These are phyloP conservation scores for Vannuccia rotundouncinata DNA, from an alignment of 2,888 invertebrate species.

Conservation along the genomic window DNA sequence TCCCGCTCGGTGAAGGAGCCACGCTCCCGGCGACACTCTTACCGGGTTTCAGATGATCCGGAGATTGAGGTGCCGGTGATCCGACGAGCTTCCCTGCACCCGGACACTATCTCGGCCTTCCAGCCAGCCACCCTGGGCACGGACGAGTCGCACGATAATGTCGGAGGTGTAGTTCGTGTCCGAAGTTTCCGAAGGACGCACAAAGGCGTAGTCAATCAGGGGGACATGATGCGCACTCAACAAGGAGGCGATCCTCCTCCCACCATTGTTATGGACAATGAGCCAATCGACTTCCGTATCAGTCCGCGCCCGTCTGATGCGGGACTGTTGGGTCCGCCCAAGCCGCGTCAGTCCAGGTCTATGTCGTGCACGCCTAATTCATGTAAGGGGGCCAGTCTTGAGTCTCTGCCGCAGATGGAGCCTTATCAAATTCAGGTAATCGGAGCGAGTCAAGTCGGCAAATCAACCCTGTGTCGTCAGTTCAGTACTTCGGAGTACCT, in stretches of 20 bases:
- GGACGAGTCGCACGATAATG: neutral
- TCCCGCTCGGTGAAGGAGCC: neutral
- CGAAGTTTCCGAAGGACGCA: neutral
- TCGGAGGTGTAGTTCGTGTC: neutral
- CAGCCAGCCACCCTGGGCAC: neutral
- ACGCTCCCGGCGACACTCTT: neutral
- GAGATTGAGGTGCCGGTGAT: neutral
- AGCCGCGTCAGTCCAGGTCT: neutral
- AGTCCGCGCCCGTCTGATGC: neutral
- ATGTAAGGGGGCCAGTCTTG: neutral
- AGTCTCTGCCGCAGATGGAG: neutral
- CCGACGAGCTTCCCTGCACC: neutral
- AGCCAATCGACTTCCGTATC: neutral
- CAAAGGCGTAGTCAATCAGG: neutral
- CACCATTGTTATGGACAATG: neutral
- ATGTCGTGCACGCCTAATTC: neutral
- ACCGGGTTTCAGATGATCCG: neutral
- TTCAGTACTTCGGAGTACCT: slow-evolving; percentile 68
- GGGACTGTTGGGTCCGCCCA: neutral
- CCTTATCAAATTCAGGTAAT: slow-evolving; percentile 64
- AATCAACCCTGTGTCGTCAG: slow-evolving; percentile 66
- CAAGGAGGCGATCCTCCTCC: neutral
- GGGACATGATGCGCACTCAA: neutral
- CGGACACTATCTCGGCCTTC: neutral
- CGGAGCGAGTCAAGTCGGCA: slow-evolving; percentile 65